Percentiles rank a stretch among this genome's conserved stretches.
Conservation (phyloP, 2,113 vertebrate genomes). For the Semicossyphus pulcher region DNA sequence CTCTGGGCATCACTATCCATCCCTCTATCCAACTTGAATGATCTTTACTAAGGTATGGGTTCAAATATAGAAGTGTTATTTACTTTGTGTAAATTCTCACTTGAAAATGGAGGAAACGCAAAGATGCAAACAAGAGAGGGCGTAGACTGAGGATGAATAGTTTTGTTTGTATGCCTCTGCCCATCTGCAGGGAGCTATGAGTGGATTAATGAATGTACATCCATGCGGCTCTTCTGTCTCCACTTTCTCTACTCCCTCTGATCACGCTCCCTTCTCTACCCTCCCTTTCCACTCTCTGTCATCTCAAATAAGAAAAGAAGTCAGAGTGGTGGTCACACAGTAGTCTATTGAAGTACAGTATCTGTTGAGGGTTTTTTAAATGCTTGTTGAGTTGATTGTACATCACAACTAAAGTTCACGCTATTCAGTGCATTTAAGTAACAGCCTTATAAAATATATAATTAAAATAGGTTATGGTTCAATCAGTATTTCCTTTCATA, state of each 20-base stretch:
- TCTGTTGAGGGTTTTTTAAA: too few species aligned
- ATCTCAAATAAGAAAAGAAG: conserved; percentile 47
- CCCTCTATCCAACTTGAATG: background rate
- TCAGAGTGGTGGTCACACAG: conserved; percentile 31
- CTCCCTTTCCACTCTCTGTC: conserved; percentile 32
- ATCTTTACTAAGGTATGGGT: background rate
- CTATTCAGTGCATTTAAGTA: background rate
- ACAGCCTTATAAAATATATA: too few species aligned
- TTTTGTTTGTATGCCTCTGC: conserved; percentile 27
- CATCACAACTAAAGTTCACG: background rate
- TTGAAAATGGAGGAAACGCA: too few species aligned
- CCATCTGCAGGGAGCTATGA: conserved; percentile 20
- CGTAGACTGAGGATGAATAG: background rate
- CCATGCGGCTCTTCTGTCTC: background rate
- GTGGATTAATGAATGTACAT: conserved; percentile 16
- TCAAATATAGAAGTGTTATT: background rate
- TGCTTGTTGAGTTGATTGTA: too few species aligned
- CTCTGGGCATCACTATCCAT: too few species aligned
- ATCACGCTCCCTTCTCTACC: conserved; percentile 15
- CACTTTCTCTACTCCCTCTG: background rate
- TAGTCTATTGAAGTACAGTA: background rate
- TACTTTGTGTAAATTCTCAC: too few species aligned
- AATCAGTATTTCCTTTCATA: too few species aligned
- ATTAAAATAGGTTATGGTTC: too few species aligned
- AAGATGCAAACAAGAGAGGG: background rate